phyloP scores from a whole-genome alignment of 2,113 vertebrate species.

The Actenoides hombroni region DNA sequence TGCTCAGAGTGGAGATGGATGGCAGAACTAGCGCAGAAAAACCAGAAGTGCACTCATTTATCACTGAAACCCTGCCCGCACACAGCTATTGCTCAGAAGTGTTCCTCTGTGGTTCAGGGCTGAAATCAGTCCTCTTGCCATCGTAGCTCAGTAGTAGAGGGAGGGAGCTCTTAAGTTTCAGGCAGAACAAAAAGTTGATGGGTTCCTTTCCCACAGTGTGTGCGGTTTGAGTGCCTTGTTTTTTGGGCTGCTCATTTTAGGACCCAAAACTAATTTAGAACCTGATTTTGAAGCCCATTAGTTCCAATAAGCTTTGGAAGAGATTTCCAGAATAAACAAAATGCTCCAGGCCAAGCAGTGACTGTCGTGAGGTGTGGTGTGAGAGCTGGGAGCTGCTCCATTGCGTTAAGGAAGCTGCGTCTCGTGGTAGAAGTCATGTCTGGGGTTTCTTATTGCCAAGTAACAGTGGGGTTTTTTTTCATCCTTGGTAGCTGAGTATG shows the following conservation, averaged over 20 bases:
- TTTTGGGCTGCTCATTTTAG: background rate
- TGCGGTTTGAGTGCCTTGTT: background rate
- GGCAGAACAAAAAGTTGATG: background rate
- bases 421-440: background rate
- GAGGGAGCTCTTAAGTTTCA: background rate
- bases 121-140: background rate
- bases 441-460: background rate
- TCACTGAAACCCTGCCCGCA: background rate
- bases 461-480: background rate
- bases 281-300: background rate
- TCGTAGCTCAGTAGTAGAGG: background rate
- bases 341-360: background rate
- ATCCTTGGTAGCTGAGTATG: background rate
- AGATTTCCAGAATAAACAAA: background rate
- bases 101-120: background rate
- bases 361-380: background rate
- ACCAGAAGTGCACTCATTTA: background rate
- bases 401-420: background rate
- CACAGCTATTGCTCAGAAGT: background rate
- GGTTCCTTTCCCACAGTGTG: background rate
- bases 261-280: background rate
- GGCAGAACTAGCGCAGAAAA: background rate
- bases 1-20: background rate
- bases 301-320: background rate
- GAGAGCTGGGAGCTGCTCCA: background rate